Evolutionary conservation across 2,113 vertebrate genomes (phyloP).

Genomic region (Apistogramma diplotaenia): DNA sequence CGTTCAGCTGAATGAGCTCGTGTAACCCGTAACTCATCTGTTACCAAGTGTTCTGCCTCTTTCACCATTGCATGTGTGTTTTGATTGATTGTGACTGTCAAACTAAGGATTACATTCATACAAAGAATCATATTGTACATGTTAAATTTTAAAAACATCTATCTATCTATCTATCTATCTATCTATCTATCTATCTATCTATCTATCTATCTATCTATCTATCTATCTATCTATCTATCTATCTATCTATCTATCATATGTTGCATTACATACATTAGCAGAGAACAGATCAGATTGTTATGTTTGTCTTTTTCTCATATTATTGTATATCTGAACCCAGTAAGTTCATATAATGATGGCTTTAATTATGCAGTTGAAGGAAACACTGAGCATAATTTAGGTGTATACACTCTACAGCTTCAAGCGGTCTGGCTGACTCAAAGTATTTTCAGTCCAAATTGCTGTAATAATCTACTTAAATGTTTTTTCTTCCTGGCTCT

Average conservation of each 20-base stretch:
- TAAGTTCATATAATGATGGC: not conserved
- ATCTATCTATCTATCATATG: too few species aligned
- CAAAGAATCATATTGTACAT: not conserved
- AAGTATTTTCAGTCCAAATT: not conserved
- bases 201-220: too few species aligned
- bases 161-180: too few species aligned
- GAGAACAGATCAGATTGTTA: not conserved
- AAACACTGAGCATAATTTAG: not conserved
- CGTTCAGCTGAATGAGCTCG: conserved; percentile 30
- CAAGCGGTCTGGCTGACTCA: not conserved
- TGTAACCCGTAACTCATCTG: conserved; percentile 29
- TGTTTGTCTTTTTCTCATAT: not conserved
- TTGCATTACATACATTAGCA: too few species aligned
- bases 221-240: too few species aligned
- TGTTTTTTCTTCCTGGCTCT: not conserved
- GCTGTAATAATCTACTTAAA: not conserved
- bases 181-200: too few species aligned
- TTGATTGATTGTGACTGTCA: not conserved
- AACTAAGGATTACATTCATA: not conserved
- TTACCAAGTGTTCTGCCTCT: conserved; percentile 11
- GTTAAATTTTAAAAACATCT: not conserved
- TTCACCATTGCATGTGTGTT: not conserved
- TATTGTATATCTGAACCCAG: not conserved
- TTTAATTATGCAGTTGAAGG: not conserved
- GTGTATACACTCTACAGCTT: not conserved